Base-by-base conservation (phyloP, 2,113 vertebrate genomes). In the Lophochroa leadbeateri region DNA sequence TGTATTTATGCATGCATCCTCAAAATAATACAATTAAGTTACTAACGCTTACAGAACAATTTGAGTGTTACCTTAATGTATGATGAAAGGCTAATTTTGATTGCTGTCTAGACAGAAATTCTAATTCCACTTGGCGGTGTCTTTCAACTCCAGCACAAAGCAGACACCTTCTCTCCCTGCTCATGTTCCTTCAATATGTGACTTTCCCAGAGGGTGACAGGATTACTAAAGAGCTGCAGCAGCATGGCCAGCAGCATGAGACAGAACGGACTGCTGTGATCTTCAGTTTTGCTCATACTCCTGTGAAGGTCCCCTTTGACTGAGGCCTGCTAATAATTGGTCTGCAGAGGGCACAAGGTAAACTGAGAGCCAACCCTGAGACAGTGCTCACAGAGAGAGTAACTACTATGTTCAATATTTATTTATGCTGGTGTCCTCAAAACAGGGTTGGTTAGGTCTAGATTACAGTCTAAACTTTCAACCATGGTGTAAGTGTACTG, bases 21-120 rank as follows among this genome's bases (percentile, higher is more conserved):
- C 95, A 70, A 94, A 96, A 94, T 94, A 97, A 97, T 94, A 96
- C 61, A 94, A 96, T 92, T 85, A 96, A 86, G 81, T 71, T 94
- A 92, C 75, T 92, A 96, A 94, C 90, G 70, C 80, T 92, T 86
- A 95, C 82, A 92, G 85, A 97, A 92, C 70, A 96, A 96, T 95
- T 97, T 76, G 43, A 94, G 24, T 46, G 84, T 50, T 90, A 83
- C 82, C 90, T 96, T 97, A 96, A 97, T 83, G 79, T 27, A 41
- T 72, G 92, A 96, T 92, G 87, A 97, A 97, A 97, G 94, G 72
- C 63, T 64, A 83, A 92, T 94, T 93, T 58, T 97, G 71, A 92
- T 64, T 85, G 77, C 93, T 92, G 88, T 94, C 88, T 50, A 92
- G 87, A 92, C 64, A 7, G 33, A 96, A 72, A 97, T 68, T 92